These are phyloP conservation scores for Lethenteron reissneri DNA, from an alignment of 2,113 vertebrate genomes.

Conservation along the genomic window DNA sequence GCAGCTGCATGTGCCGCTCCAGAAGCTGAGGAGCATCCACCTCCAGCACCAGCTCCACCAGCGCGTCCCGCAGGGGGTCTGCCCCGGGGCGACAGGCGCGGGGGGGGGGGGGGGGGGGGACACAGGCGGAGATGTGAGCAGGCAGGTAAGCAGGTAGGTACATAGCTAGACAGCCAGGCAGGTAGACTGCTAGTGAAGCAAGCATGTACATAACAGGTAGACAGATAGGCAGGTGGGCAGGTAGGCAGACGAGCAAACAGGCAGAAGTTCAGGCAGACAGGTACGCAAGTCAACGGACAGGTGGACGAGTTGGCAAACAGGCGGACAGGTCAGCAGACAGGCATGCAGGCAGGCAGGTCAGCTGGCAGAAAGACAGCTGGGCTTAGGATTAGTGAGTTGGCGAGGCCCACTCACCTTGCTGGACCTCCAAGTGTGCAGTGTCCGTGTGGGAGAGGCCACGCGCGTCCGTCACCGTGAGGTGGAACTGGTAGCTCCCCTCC, in stretches of 20 bases:
- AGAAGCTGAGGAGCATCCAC: conserved; percentile 37
- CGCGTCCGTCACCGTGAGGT: conserved; percentile 34
- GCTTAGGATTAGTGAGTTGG: no score
- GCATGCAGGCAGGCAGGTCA: conserved; percentile 3
- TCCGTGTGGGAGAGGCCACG: conserved; percentile 36
- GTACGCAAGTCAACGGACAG: no score
- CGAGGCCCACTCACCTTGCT: conserved; percentile 31
- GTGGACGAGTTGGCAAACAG: no score
- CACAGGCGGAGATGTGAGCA: not conserved
- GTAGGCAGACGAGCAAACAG: no score
- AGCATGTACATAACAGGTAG: no score
- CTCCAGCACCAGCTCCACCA: conserved; percentile 66
- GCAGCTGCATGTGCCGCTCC: conserved; percentile 39
- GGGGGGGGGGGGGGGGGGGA: not conserved
- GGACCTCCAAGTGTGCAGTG: conserved; percentile 51
- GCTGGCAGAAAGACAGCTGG: not conserved
- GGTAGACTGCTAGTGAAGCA: no score
- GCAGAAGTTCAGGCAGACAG: no score
- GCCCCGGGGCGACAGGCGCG: conserved; percentile 7
- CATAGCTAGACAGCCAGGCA: no score
- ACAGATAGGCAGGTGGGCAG: no score
- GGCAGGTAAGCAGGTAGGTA: not conserved
- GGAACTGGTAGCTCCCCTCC: conserved; percentile 56
- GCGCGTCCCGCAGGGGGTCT: conserved; percentile 27
- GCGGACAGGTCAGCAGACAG: not conserved